These are phyloP conservation scores for Phocides pigmalion DNA, from an alignment of 1,140 invertebrate species.

Conservation along the genomic window DNA sequence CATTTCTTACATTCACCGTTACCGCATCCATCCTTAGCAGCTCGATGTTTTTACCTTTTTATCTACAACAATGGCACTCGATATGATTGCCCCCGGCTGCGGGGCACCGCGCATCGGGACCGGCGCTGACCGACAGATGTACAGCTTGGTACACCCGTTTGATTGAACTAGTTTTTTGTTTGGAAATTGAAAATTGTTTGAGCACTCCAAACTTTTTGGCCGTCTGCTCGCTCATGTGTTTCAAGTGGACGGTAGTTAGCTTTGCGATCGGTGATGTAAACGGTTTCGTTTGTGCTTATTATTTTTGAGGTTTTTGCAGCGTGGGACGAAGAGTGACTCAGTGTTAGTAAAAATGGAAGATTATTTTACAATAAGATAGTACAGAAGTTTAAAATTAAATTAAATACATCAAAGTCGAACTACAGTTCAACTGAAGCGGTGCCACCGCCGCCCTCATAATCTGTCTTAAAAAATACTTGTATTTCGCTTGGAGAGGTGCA, in stretches of 20 bases:
- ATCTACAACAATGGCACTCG: constrained; percentile 66
- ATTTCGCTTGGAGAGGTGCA: too few species aligned
- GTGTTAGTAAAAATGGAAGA: too few species aligned
- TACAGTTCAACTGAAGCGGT: too few species aligned
- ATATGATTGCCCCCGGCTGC: constrained; percentile 66
- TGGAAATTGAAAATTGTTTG: constrained; percentile 60
- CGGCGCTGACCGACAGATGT: constrained; percentile 65
- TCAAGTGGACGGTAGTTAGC: constrained; percentile 34
- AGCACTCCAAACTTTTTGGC: constrained; percentile 49
- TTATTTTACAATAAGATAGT: too few species aligned
- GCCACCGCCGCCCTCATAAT: too few species aligned
- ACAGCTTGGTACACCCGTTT: constrained; percentile 39
- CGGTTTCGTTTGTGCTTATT: constrained; percentile 12
- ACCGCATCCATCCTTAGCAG: constrained; percentile 42
- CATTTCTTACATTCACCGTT: not conserved
- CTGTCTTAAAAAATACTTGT: too few species aligned
- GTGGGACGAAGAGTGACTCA: not conserved
- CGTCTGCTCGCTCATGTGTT: constrained; percentile 30
- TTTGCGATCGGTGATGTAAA: constrained; percentile 27
- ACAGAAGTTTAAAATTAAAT: too few species aligned
- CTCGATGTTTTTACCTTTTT: constrained; percentile 62
- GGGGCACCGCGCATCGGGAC: constrained; percentile 41
- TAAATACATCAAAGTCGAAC: too few species aligned
- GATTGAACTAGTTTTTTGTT: constrained; percentile 59
- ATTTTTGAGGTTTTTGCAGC: constrained; percentile 3